A percentile compares a stretch with the other conserved stretches of the same genome.
Evolutionary conservation across 2,113 vertebrate genomes (phyloP).

Genomic region (Dryoscopus gambensis): DNA sequence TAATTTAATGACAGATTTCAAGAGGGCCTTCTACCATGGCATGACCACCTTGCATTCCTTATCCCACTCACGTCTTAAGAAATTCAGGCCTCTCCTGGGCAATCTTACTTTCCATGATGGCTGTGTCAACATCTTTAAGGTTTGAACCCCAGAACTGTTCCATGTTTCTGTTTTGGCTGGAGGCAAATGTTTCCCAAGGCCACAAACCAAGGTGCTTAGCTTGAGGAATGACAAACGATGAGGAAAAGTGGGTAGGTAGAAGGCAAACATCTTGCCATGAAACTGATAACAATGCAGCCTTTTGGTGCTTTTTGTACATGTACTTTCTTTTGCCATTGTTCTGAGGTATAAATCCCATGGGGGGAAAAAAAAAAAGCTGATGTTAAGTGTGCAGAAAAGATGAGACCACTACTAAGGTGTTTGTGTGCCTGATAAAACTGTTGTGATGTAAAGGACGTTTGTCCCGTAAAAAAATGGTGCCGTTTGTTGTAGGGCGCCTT

Average conservation of each 20-base stretch:
- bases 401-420: not conserved
- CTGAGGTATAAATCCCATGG: not conserved
- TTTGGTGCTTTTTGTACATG: not conserved
- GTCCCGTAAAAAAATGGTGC: fast-evolving
- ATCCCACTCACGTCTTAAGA: not conserved
- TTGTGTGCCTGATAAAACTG: not conserved
- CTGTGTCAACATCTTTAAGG: not conserved
- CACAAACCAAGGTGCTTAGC: not conserved
- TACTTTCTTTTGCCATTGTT: not conserved
- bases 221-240: not conserved
- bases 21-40: not conserved
- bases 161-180: not conserved
- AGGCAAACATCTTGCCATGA: not conserved
- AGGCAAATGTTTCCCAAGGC: not conserved
- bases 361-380: not conserved
- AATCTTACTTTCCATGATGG: not conserved
- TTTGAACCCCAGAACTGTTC: fast-evolving
- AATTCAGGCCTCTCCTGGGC: not conserved
- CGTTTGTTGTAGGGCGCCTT: not conserved
- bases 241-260: not conserved
- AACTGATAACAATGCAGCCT: not conserved
- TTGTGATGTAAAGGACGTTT: not conserved
- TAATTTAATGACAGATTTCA: not conserved
- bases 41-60: not conserved
- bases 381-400: not conserved